Evolutionary conservation across 92 coral and sea anemone genomes (phyloP), one percentile per base, ranked within the genome.

Genomic region (Ricordea florida): DNA sequence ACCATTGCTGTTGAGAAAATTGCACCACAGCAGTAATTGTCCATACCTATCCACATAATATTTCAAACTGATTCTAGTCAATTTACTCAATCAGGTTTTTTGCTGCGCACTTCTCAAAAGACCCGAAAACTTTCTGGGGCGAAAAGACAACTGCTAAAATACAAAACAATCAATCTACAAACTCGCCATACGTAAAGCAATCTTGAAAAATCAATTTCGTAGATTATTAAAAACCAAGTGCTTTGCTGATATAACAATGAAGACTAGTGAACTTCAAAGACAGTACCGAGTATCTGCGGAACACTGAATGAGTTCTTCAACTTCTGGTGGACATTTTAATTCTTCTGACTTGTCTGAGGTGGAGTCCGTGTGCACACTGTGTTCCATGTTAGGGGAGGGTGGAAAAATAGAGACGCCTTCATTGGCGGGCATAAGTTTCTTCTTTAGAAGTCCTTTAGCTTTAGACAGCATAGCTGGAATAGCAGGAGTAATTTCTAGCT

Each of bases 401-500:
- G 51, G 63, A 29, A 83, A 60, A 20, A 40, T 30, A 15, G 47
- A 59, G 11, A 66, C 4, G 15, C 69, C 85, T 9, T 58, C 69
- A 58, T 72, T 76, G 47, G 69, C 53, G 2, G 71, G 25, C 23
- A 57, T 81, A 1, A 87, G 83, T 46, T 62, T 87, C 81, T 61
- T 72, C 43, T 81, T 81, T 17, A 91, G 69, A 52, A 91, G 32
- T 22, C 62, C 93, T 57, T 87, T 83, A n/a, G 93, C 93, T 74
- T 88, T 88, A 17, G 86, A 77, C 16, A 88, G 47, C 76, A 88
- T 88, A 9, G 89, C 75, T 6, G 93, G 93, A 13, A 88, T 76
- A 21, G 89, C 89, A 7, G 86, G 93, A 14, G 83, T 66, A 7
- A 87, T 68, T 49, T 81, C 92, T 32, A 76, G 31, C 6, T 76